phyloP scores from a whole-genome alignment of 1,140 invertebrate genomes.

The Hetaerina americana region DNA sequence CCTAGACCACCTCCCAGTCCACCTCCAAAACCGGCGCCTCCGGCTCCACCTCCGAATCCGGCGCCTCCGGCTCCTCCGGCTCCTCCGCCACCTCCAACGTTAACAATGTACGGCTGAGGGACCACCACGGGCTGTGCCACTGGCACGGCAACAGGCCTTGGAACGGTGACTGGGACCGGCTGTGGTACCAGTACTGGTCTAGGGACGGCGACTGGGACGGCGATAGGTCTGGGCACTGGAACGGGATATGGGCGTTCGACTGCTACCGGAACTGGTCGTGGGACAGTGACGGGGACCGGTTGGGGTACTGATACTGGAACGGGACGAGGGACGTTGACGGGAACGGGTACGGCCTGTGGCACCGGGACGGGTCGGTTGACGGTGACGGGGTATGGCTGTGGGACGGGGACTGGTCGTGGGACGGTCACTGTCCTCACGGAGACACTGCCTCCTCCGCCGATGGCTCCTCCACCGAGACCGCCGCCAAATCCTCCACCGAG shows the following conservation, averaged over 20 bases:
- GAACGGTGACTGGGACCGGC: slow-evolving; percentile 1
- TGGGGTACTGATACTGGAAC: background rate
- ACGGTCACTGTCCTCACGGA: background rate
- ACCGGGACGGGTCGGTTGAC: background rate
- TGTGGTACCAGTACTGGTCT: slow-evolving; percentile 1
- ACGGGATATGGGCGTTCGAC: slow-evolving; percentile 1
- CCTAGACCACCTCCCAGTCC: background rate
- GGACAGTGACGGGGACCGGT: background rate
- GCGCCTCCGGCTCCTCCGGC: background rate
- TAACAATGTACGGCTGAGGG: background rate
- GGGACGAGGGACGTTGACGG: background rate
- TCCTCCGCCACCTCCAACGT: background rate
- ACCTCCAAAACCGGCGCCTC: background rate
- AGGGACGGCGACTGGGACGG: background rate
- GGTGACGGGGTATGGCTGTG: background rate
- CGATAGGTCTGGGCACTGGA: background rate
- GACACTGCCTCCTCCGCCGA: background rate
- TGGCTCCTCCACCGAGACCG: background rate
- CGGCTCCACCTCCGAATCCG: background rate
- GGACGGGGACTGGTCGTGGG: background rate
- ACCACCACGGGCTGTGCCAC: slow-evolving; percentile 4
- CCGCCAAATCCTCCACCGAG: background rate
- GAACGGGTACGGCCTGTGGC: background rate
- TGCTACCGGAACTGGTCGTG: background rate
- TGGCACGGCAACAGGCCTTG: background rate